Base-by-base conservation (phyloP, 2,888 invertebrate genomes). In the Maniola hyperantus region DNA sequence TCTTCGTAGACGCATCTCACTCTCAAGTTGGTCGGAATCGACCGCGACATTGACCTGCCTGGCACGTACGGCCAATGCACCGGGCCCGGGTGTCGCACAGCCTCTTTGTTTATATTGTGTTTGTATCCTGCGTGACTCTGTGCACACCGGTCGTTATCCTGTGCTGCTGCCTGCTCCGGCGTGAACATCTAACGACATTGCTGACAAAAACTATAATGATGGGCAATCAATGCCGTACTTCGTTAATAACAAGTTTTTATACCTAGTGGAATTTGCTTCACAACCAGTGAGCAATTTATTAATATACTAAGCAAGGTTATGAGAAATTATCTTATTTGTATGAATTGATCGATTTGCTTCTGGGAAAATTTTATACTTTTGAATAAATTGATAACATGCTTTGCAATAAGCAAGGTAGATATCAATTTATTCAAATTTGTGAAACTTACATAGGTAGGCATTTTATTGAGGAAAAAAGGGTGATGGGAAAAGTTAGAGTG, bases 31-130 rank as follows among this genome's bases (percentile, higher is more conserved):
- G 79, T 79, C 79, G 88, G 51, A 53, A 53, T 62, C 62, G 62
- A 78, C 87, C 91, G 86, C 91, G 91, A 91, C 91, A 91, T 91
- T 91, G 92, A 92, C 89, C 91, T 84, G 84, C 79, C 84, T 83
- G 85, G 85, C 84, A 81, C 83, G 87, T 84, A 85, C 89, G 91
- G 91, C 81, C 91, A 89, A 87, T 90, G 91, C 91, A 88, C 91
- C 79, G 85, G 77, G 66, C 58, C 60, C 54, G 42, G 54, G 79
- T 88, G 88, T 89, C 87, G 87, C 87, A n/a, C n/a, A 91, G 91
- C 80, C 88, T 91, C 89, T 90, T 91, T 91, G 91, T 91, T 91
- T 91, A 89, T 88, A 73, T 73, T 73, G 67, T 66, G 65, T 70
- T 70, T 72, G 71, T 68, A 82, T 88, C 89, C 91, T 89, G 82